A percentile compares a stretch with the other conserved stretches of the same genome.
Evolutionary conservation across 2,113 vertebrate genomes (phyloP).

Genomic region (Phrynocephalus versicolor): DNA sequence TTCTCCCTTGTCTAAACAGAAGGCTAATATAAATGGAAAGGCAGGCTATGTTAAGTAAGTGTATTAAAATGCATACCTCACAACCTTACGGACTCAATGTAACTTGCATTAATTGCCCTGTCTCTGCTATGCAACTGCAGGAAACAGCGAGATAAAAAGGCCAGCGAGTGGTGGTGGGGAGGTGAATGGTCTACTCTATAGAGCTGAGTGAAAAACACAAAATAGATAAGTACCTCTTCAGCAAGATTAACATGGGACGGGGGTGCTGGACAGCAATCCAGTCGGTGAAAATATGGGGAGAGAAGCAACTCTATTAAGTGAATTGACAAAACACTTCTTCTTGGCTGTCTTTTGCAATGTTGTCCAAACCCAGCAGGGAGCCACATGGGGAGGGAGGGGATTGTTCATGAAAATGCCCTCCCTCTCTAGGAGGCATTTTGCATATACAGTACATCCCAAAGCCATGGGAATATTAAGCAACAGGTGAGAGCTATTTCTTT

Average conservation of each 20-base stretch:
- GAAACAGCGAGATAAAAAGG: background rate
- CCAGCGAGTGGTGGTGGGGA: background rate
- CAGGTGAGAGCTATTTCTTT: background rate
- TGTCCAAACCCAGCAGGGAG: background rate
- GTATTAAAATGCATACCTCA: background rate
- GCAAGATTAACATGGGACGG: background rate
- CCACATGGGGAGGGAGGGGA: background rate
- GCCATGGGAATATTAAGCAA: background rate
- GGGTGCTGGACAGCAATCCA: too few species aligned
- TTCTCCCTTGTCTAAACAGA: background rate
- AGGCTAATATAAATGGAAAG: background rate
- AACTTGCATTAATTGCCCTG: background rate
- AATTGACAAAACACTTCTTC: too few species aligned
- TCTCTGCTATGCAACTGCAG: background rate
- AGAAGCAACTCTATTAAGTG: background rate
- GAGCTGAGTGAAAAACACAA: background rate
- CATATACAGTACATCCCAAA: background rate
- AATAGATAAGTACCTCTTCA: background rate
- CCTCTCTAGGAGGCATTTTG: background rate
- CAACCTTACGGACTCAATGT: background rate
- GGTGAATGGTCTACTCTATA: too few species aligned
- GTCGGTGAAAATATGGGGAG: background rate
- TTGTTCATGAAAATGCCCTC: background rate
- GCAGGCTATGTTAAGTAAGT: background rate
- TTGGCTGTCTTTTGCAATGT: too few species aligned